Base-by-base conservation (phyloP, 2,113 vertebrate genomes). In the Manacus vitellinus region DNA sequence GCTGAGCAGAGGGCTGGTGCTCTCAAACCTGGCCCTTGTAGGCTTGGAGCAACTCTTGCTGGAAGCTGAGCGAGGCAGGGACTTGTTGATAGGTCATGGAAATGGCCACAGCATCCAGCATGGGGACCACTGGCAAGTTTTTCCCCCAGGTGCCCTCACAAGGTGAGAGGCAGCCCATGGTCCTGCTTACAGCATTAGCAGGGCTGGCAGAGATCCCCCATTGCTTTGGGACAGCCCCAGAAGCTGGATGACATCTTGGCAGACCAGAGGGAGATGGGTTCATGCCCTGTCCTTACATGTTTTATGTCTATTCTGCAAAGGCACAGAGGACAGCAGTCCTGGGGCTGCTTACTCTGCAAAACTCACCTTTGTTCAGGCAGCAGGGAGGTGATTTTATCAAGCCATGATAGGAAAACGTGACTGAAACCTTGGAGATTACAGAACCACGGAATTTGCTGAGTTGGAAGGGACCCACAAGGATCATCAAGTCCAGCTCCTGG, bases 91-190 rank as follows among this genome's bases (percentile, higher is more conserved):
- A 89, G 59, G 21, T 16, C 18, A 2, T 33, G 58, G 77, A 24
- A 78, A 30, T 14, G 12, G 43, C 18, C 78, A 44, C 72, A 59
- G 70, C n/a, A 25, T 14, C 46, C 81, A 44, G 58, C 58, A 19
- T 4, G 21, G 55, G 44, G 23, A 66, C 6, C 0, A 0, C 17
- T 44, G 71, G 39, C 25, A 35, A 4, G 4, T 24, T 88, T 58
- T 30, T 3, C 12, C 51, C 46, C n/a, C 16, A 8, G 15, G 33
- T 88, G 41, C 16, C 19, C 39, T 10, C 4, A 0, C 10, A 39
- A 88, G 33, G 18, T 37, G n/a, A 72, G 73, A 76, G 37, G 28
- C 25, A 85, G 35, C 27, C 75, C 31, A 1, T 22, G 55, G 41
- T 24, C 18, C n/a, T 1, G 2, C 27, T 49, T n/a, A 47, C 33